phyloP scores from a whole-genome alignment of 2,113 vertebrate genomes.

The Heterotilapia buettikoferi region DNA sequence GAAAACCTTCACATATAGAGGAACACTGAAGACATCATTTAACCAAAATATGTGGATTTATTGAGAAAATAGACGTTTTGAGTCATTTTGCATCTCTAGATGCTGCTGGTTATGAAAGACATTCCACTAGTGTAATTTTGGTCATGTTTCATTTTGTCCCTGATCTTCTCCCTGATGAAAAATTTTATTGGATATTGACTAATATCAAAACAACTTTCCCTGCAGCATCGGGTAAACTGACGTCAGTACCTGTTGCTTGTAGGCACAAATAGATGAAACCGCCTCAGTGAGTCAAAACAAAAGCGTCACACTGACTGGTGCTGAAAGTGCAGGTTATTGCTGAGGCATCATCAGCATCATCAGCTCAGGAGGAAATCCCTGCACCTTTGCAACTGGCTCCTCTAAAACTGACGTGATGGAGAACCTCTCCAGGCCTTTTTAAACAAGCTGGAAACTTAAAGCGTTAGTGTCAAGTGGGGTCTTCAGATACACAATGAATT shows the following conservation, averaged over 20 bases:
- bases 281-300: conserved; percentile 1
- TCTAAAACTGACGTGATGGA: background rate
- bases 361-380: background rate
- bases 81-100: background rate
- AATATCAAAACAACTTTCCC: background rate
- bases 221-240: background rate
- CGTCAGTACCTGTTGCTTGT: background rate
- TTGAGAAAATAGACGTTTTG: background rate
- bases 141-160: background rate
- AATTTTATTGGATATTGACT: background rate
- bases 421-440: background rate
- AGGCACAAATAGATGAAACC: background rate
- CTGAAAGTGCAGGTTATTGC: background rate
- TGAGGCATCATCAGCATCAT: background rate
- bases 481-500: background rate
- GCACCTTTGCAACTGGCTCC: background rate
- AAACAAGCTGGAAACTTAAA: background rate
- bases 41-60: background rate
- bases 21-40: background rate
- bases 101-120: background rate
- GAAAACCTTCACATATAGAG: background rate
- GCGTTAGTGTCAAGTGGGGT: background rate
- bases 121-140: background rate
- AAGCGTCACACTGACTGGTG: background rate
- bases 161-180: background rate